Percentiles rank a stretch among this genome's conserved stretches.
phyloP scores from a whole-genome alignment of 2,113 vertebrate genomes.

The Urocynchramus pylzowi region DNA sequence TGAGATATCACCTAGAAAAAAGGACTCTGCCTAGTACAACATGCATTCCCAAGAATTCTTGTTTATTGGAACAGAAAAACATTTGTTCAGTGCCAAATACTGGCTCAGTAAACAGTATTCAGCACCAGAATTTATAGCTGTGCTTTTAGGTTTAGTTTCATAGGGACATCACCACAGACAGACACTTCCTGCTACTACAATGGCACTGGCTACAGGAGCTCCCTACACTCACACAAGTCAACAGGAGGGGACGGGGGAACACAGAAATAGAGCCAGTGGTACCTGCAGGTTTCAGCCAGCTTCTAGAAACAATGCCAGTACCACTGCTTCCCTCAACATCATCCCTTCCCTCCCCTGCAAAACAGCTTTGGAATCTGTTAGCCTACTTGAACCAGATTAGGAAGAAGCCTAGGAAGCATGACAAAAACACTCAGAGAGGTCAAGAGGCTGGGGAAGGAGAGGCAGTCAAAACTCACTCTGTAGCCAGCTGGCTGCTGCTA shows the following conservation, averaged over 20 bases:
- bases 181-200: not conserved
- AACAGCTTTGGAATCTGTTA: not conserved
- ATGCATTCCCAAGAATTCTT: not conserved
- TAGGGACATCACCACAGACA: not conserved
- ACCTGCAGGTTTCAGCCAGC: not conserved
- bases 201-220: not conserved
- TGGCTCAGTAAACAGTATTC: not conserved
- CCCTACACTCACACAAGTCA: not conserved
- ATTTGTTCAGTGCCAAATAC: not conserved
- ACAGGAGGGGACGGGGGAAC: rapidly evolving
- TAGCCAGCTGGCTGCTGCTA: not conserved
- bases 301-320: not conserved
- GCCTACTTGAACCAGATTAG: not conserved
- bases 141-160: not conserved
- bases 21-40: not conserved
- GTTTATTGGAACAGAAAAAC: not conserved
- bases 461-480: not conserved
- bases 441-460: not conserved
- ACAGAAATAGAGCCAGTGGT: not conserved
- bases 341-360: not conserved
- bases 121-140: not conserved
- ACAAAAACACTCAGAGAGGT: not conserved
- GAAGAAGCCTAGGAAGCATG: not conserved
- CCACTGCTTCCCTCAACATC: not conserved
- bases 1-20: not conserved